A percentile compares a stretch with the other conserved stretches of the same genome.
Conservation (phyloP, 2,888 invertebrate species). For the Acrocyrtus sp. region DNA sequence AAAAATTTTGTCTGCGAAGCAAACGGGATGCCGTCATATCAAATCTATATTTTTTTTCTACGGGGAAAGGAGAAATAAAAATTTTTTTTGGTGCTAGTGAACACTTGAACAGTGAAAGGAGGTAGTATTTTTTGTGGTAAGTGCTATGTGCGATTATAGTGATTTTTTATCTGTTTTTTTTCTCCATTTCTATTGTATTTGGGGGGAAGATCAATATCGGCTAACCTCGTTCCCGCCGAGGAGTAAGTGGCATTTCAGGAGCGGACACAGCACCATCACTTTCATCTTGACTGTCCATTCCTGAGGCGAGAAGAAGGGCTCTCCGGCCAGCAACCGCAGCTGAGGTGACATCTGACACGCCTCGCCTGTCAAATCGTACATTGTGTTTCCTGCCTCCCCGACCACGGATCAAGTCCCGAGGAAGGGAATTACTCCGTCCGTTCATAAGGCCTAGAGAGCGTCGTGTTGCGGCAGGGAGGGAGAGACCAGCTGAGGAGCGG, state of each 20-base stretch:
- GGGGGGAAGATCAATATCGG: constrained; percentile 62
- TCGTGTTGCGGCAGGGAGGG: constrained; percentile 74
- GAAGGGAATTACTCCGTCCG: constrained; percentile 66
- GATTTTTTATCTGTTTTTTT: too few relatives aligned
- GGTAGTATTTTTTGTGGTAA: too few relatives aligned
- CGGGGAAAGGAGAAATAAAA: too few relatives aligned
- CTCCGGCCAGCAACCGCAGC: constrained; percentile 67
- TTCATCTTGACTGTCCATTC: constrained; percentile 75
- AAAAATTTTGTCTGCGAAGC: too few relatives aligned
- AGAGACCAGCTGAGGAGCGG: constrained; percentile 69
- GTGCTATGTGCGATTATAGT: too few relatives aligned
- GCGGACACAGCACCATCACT: constrained; percentile 83
- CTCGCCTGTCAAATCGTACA: constrained; percentile 64
- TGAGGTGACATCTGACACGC: constrained; percentile 59
- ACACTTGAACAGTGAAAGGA: too few relatives aligned
- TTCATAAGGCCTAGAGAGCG: constrained; percentile 65
- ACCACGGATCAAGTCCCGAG: constrained; percentile 65
- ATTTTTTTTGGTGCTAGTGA: too few relatives aligned
- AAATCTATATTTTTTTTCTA: too few relatives aligned
- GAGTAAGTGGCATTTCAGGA: constrained; percentile 77
- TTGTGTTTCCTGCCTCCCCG: constrained; percentile 65
- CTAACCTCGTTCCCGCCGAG: constrained; percentile 73
- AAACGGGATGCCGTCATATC: too few relatives aligned
- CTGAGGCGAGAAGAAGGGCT: constrained; percentile 67
- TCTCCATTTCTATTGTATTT: too few relatives aligned